A percentile compares a stretch with the other conserved stretches of the same genome.
Evolutionary conservation across 2,888 invertebrate species (phyloP).

Genomic region (Pyrrhia umbra): DNA sequence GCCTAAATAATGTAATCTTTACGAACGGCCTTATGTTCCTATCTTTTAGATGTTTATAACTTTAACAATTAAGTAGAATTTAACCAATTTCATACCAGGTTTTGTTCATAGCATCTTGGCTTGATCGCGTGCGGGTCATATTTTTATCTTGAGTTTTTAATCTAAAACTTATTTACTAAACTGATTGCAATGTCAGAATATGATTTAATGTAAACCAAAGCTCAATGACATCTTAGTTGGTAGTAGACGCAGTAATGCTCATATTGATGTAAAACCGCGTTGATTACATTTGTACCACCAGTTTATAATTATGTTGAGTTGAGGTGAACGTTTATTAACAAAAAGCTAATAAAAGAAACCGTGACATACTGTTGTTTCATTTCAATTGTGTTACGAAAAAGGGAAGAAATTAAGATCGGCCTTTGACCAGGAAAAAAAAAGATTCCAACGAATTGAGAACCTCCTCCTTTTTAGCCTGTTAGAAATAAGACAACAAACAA

Average conservation of each 20-base stretch:
- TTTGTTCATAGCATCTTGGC: constrained; percentile 34
- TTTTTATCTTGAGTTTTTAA: constrained; percentile 29
- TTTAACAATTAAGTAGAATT: constrained; percentile 56
- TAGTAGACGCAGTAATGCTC: constrained; percentile 62
- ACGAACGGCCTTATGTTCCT: constrained; percentile 57
- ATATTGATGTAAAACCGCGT: constrained; percentile 69
- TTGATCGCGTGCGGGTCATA: constrained; percentile 34
- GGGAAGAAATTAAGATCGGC: background rate
- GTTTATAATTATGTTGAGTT: constrained; percentile 76
- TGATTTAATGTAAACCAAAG: constrained; percentile 75
- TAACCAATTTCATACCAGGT: constrained; percentile 51
- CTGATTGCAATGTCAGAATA: constrained; percentile 48
- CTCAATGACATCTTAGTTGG: constrained; percentile 73
- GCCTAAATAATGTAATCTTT: constrained; percentile 52
- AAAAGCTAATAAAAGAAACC: constrained; percentile 85
- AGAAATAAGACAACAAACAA: no score
- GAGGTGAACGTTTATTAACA: constrained; percentile 86
- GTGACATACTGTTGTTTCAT: constrained; percentile 67
- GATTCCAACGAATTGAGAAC: no score
- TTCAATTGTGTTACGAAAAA: constrained; percentile 35
- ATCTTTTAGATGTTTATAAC: constrained; percentile 57
- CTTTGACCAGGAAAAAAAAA: no score
- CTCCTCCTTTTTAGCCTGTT: no score
- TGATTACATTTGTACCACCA: constrained; percentile 78
- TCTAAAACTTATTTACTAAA: constrained; percentile 49